phyloP scores from a whole-genome alignment of 2,797 vertebrate genomes.

The Epinephelus malabaricus region DNA sequence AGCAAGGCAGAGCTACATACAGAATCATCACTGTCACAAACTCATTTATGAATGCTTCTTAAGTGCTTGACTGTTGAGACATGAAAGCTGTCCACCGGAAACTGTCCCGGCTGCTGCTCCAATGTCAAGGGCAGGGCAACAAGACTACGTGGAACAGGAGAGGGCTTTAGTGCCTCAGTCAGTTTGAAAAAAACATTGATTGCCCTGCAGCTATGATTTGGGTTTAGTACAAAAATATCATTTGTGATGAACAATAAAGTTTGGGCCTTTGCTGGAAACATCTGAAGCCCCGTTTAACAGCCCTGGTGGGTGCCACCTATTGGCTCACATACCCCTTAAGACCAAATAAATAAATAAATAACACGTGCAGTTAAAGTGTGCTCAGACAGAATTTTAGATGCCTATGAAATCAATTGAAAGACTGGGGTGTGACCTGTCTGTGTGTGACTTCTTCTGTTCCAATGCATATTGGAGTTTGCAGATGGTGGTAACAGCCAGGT shows the following conservation, averaged over 20 bases:
- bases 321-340: neutral
- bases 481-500: too few species aligned
- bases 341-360: too few species aligned
- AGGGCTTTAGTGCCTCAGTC: neutral
- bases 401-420: too few species aligned
- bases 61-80: constrained; percentile 7
- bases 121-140: neutral
- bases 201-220: neutral
- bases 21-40: constrained; percentile 21
- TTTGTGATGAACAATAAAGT: neutral
- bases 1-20: constrained; percentile 1
- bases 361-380: too few species aligned
- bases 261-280: neutral
- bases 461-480: too few species aligned
- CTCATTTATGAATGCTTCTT: neutral
- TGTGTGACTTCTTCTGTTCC: too few species aligned
- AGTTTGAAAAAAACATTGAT: neutral
- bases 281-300: neutral
- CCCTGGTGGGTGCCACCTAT: neutral
- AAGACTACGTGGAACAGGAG: neutral
- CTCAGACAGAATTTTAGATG: too few species aligned
- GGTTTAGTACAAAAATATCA: neutral
- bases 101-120: neutral
- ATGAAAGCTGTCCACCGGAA: constrained; percentile 1
- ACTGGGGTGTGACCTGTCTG: too few species aligned